These are phyloP conservation scores for Coracopsis vasa DNA, from an alignment of 2,113 vertebrate genomes.

Conservation along the genomic window DNA sequence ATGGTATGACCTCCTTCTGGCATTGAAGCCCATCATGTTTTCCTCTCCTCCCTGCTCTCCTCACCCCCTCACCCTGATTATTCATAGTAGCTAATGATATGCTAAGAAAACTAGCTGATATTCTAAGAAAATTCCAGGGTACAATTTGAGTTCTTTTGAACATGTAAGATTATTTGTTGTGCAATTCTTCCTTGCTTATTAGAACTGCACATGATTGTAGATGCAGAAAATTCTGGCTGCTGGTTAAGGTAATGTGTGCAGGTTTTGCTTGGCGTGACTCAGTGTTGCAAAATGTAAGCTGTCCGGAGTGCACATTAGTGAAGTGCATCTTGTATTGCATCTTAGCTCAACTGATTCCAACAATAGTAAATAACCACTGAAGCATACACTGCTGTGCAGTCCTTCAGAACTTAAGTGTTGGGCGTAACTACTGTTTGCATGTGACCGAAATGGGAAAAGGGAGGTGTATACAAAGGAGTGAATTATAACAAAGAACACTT, in stretches of 20 bases:
- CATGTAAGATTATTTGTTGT: neutral
- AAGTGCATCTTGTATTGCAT: neutral
- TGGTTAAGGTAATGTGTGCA: neutral
- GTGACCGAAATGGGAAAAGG: slow-evolving; percentile 61
- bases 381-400: slow-evolving; percentile 45
- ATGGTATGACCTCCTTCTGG: neutral
- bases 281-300: neutral
- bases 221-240: neutral
- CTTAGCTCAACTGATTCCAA: slow-evolving; percentile 24
- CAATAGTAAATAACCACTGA: slow-evolving; percentile 50
- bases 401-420: slow-evolving; percentile 60
- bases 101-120: neutral
- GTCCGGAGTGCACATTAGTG: neutral
- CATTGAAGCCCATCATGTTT: neutral
- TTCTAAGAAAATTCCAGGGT: neutral
- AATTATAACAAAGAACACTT: slow-evolving; percentile 85
- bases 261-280: neutral
- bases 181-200: neutral
- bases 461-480: slow-evolving; percentile 81
- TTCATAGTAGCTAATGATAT: neutral
- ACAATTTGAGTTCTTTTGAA: neutral
- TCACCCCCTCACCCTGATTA: neutral
- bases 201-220: neutral
- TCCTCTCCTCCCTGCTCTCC: neutral
- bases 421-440: slow-evolving; percentile 64